Base-by-base conservation (phyloP, 2,797 vertebrate genomes). In the Coregonus ussuriensis region DNA sequence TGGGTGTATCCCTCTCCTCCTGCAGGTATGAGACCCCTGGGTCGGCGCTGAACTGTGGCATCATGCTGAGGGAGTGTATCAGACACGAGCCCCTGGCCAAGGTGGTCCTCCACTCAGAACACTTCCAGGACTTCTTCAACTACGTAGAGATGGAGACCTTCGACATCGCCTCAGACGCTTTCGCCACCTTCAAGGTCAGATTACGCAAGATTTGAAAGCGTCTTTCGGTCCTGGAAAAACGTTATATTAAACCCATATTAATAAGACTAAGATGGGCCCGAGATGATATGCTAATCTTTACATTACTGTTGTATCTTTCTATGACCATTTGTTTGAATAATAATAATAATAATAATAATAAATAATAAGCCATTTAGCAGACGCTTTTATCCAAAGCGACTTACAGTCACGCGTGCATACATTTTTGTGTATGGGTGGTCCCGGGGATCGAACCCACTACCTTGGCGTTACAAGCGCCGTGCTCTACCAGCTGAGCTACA, bases 71-170 rank as follows among this genome's bases (percentile, higher is more conserved):
- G 80, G 98, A 99, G 92, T 98, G 97, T 71, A 96, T 98, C 87
- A 96, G 97, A 74, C 95, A 99, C 18, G 98, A 99, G 83, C 97
- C 97, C 0, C 95, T 99, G 84, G 97, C 97, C 92, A 98, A 96
- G 93, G 93, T 95, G 18, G 88, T 98, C 33, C 96, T 99, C 0
- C 95, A 96, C 77, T 98, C 98, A 0, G 92, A 96, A 25, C 93
- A 97, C 14, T 99, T 99, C 93, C 91, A 93, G 91, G 93, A 94
- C 84, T 98, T 99, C 92, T 99, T 99, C 94, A 92, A 92, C 87
- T 99, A 99, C 21, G 98, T 99, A 92, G 97, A 99, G 87, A 95
- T 99, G 95, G 98, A 97, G 84, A 98, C 98, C n/a, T 99, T 99
- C 83, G 98, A 99, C 93, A 99, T 99, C 53, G 97, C 98, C 87